These are phyloP conservation scores for Aptenodytes patagonicus DNA, from an alignment of 2,113 vertebrate species.

Conservation along the genomic window DNA sequence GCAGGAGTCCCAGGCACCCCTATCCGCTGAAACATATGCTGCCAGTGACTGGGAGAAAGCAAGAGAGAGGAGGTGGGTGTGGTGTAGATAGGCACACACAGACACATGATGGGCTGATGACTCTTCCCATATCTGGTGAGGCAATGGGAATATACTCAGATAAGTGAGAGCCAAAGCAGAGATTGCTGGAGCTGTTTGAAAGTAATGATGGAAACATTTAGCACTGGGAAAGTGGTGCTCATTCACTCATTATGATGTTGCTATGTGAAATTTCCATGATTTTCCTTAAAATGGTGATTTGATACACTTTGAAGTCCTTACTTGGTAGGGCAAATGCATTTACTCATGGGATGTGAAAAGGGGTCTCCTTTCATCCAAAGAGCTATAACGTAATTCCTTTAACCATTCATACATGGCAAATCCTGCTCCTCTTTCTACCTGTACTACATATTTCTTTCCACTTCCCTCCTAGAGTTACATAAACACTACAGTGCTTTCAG, in stretches of 20 bases:
- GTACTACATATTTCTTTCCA: neutral
- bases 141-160: neutral
- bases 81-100: neutral
- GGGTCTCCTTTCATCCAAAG: neutral
- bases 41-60: neutral
- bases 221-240: neutral
- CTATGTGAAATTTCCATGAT: neutral
- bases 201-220: neutral
- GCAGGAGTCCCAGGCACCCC: neutral
- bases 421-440: neutral
- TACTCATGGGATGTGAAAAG: neutral
- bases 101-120: accelerated
- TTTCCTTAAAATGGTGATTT: neutral
- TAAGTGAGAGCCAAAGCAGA: neutral
- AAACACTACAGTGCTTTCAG: neutral
- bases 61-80: neutral
- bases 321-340: neutral
- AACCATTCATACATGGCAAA: neutral
- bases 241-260: neutral
- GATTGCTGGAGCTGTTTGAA: neutral
- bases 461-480: neutral
- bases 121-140: neutral
- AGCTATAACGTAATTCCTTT: neutral
- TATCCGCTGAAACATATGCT: neutral
- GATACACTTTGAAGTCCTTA: neutral